phyloP scores from a whole-genome alignment of 1,140 invertebrate species.

The Orchesella cincta region DNA sequence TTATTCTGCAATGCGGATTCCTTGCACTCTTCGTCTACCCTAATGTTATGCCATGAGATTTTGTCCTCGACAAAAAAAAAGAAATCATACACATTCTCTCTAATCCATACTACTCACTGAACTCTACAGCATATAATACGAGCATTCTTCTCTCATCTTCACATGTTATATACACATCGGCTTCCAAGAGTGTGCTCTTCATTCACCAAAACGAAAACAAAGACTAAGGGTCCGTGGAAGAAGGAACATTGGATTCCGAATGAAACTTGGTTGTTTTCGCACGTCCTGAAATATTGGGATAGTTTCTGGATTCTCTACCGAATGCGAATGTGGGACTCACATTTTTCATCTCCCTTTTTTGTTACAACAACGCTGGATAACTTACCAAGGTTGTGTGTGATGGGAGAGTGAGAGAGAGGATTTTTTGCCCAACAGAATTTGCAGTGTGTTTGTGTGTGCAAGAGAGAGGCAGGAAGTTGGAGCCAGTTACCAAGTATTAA shows the following conservation, averaged over 20 bases:
- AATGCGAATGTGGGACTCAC: background rate
- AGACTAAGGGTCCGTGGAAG: no score
- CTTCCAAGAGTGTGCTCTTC: no score
- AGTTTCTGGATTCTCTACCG: conserved; percentile 1
- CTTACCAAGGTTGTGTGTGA: no score
- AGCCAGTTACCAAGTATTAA: background rate
- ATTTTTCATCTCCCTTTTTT: background rate
- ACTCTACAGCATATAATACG: no score
- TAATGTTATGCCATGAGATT: background rate
- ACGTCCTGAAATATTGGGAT: conserved; percentile 13
- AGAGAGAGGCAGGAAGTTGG: background rate
- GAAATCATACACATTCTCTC: conserved; percentile 15
- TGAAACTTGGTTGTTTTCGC: no score
- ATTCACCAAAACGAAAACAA: no score
- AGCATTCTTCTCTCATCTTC: no score
- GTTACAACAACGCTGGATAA: background rate
- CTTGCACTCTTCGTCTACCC: background rate
- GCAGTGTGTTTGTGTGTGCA: background rate
- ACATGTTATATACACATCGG: no score
- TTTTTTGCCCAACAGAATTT: no score
- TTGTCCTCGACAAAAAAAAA: conserved; percentile 1
- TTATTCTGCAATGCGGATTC: conserved; percentile 28
- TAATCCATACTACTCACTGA: no score
- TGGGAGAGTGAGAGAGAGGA: no score
- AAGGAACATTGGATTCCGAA: no score